These are phyloP conservation scores for Cheilinus undulatus DNA, from an alignment of 2,113 vertebrate species.

Conservation along the genomic window DNA sequence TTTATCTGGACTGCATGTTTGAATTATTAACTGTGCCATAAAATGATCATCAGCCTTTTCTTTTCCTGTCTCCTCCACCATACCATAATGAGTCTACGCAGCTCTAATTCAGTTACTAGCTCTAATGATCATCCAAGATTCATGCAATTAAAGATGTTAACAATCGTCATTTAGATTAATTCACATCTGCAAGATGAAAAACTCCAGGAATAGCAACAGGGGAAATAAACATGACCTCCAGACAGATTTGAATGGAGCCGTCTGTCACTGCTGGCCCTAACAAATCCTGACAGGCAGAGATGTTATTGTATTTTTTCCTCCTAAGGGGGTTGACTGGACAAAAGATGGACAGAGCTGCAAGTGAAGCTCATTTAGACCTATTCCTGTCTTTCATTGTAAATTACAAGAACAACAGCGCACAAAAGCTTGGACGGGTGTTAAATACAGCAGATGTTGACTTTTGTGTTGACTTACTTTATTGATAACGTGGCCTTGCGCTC, in stretches of 20 bases:
- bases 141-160: constrained; percentile 3
- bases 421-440: neutral
- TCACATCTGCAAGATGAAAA: constrained; percentile 31
- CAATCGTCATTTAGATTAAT: constrained; percentile 31
- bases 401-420: neutral
- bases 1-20: too few relatives aligned
- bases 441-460: neutral
- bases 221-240: constrained; percentile 35
- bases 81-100: neutral
- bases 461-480: neutral
- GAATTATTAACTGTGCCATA: neutral
- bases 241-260: constrained; percentile 36
- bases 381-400: neutral
- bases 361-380: neutral
- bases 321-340: constrained; percentile 16
- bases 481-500: neutral
- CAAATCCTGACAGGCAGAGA: constrained; percentile 37
- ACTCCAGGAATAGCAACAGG: constrained; percentile 55
- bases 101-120: neutral
- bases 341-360: neutral
- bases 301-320: constrained; percentile 19
- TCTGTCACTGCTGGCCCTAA: constrained; percentile 37
- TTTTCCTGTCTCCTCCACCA: constrained; percentile 18
- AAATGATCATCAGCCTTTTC: neutral
- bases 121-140: constrained; percentile 21